phyloP scores from a whole-genome alignment of 2,797 vertebrate genomes.

The Ctenosaura bakeri region DNA sequence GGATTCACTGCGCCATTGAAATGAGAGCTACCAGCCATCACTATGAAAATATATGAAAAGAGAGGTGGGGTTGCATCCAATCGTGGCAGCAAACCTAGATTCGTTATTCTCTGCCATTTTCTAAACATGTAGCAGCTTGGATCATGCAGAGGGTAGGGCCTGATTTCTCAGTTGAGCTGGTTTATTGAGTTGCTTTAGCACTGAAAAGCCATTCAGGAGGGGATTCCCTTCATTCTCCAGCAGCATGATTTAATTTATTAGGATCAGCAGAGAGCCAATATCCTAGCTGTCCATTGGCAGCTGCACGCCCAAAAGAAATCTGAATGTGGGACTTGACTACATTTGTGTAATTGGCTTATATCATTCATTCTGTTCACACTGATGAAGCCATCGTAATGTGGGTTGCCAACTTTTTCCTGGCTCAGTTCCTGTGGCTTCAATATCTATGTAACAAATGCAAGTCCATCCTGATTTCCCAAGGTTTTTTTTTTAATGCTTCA shows the following conservation, averaged over 20 bases:
- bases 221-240: constrained; percentile 18
- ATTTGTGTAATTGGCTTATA: constrained; percentile 18
- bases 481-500: neutral
- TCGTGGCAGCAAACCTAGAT: neutral
- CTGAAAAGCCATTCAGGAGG: neutral
- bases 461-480: constrained; percentile 1
- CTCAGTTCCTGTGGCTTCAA: neutral
- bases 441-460: neutral
- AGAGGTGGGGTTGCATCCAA: neutral
- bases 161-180: neutral
- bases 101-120: neutral
- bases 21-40: too few species aligned
- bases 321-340: neutral
- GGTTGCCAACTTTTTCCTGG: neutral
- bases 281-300: neutral
- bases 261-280: neutral
- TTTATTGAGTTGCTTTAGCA: neutral
- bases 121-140: neutral
- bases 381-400: neutral
- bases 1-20: too few species aligned
- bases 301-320: neutral
- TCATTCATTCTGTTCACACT: neutral
- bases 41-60: neutral
- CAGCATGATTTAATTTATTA: constrained; percentile 10
- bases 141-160: neutral